Evolutionary conservation across 2,888 invertebrate species (phyloP).

Genomic region (Sinelater perroti): DNA sequence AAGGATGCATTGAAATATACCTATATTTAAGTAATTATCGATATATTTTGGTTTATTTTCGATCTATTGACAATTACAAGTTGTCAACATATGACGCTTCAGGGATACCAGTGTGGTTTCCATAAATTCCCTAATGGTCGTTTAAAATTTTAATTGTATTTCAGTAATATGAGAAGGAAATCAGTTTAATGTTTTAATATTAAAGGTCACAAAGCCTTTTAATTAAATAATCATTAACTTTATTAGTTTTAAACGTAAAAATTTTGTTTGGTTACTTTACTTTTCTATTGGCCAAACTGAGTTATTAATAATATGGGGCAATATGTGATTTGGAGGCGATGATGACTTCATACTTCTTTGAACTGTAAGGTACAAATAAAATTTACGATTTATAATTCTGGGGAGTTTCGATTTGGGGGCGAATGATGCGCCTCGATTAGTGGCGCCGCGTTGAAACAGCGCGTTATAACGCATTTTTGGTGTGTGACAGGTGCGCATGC

Average conservation of each 20-base stretch:
- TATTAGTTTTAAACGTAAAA: no score
- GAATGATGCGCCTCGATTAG: no score
- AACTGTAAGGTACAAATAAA: conserved; percentile 30
- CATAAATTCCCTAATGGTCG: neutral
- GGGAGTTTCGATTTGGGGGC: neutral
- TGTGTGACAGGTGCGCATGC: conserved; percentile 38
- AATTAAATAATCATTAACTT: no score
- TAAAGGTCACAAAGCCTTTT: no score
- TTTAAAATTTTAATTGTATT: neutral
- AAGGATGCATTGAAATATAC: no score
- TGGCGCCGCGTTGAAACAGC: no score
- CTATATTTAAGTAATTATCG: conserved; percentile 4
- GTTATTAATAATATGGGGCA: conserved; percentile 18
- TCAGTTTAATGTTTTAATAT: no score
- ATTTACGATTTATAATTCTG: neutral
- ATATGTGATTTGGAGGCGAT: conserved; percentile 28
- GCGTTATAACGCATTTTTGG: conserved; percentile 18
- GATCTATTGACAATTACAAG: conserved; percentile 39
- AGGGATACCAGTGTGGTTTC: conserved; percentile 18
- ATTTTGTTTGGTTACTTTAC: no score
- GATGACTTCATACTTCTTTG: conserved; percentile 41
- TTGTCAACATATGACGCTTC: conserved; percentile 39
- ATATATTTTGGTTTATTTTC: conserved; percentile 14
- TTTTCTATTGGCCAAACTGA: conserved; percentile 22
- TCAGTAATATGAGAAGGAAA: no score